phyloP scores from a whole-genome alignment of 1,140 invertebrate genomes.

The Akabosia matsudoensis region DNA sequence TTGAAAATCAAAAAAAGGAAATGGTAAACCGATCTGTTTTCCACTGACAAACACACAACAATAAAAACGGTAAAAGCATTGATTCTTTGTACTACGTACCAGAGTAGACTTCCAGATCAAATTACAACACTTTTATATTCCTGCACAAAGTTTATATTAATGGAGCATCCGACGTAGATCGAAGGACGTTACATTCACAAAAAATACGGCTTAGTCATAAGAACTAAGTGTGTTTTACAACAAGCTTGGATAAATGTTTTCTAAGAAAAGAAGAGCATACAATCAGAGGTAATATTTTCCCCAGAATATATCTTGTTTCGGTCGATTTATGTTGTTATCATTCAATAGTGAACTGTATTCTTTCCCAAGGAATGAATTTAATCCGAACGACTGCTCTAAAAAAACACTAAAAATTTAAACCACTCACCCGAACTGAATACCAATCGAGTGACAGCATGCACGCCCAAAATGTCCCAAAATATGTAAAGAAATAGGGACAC shows the following conservation, averaged over 20 bases:
- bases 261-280: neutral
- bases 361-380: neutral
- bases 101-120: conserved; percentile 7
- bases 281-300: neutral
- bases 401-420: neutral
- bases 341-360: neutral
- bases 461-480: neutral
- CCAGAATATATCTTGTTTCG: neutral
- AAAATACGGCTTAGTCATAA: no score
- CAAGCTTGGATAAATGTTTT: no score
- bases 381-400: neutral
- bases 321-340: neutral
- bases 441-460: neutral
- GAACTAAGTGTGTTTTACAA: no score
- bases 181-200: no score
- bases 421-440: neutral
- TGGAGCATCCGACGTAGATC: no score
- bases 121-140: neutral
- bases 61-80: neutral
- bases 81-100: neutral
- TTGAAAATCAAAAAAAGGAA: neutral
- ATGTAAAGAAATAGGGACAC: neutral
- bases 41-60: neutral
- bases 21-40: conserved; percentile 14
- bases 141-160: neutral